These are phyloP conservation scores for Hypsopygia costalis DNA, from an alignment of 2,888 invertebrate genomes.

Conservation along the genomic window DNA sequence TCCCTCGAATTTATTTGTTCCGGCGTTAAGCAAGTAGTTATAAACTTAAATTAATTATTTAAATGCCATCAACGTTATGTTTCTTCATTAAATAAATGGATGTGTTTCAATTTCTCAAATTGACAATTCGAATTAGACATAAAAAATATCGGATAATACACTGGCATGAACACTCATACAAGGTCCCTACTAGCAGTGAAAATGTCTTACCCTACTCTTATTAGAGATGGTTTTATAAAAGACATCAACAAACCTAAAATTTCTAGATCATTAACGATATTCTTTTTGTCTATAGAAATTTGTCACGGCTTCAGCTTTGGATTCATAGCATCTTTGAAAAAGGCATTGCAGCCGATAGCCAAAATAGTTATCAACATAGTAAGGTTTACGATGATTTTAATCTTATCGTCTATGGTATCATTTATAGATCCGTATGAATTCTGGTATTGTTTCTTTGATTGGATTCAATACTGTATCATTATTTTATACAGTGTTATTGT, in stretches of 20 bases:
- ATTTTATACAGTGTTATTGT: not conserved
- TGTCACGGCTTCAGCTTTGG: not conserved
- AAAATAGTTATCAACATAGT: not conserved
- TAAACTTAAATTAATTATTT: not conserved
- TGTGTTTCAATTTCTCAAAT: not conserved
- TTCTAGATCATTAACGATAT: not conserved
- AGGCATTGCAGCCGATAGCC: not conserved
- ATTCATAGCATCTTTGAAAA: not conserved
- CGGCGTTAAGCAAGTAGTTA: no score
- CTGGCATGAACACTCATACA: not conserved
- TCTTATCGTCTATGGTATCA: not conserved
- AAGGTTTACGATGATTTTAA: not conserved
- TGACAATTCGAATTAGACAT: not conserved
- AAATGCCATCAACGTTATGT: not conserved
- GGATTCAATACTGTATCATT: not conserved
- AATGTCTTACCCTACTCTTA: not conserved
- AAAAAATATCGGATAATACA: not conserved
- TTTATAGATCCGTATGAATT: not conserved
- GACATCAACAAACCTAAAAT: not conserved
- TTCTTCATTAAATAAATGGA: not conserved
- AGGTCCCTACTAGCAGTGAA: not conserved
- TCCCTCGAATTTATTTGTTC: no score
- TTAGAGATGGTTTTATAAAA: not conserved
- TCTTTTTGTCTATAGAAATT: not conserved
- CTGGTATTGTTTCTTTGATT: not conserved